phyloP scores from a whole-genome alignment of 2,113 vertebrate species.

The Tachycineta bicolor region DNA sequence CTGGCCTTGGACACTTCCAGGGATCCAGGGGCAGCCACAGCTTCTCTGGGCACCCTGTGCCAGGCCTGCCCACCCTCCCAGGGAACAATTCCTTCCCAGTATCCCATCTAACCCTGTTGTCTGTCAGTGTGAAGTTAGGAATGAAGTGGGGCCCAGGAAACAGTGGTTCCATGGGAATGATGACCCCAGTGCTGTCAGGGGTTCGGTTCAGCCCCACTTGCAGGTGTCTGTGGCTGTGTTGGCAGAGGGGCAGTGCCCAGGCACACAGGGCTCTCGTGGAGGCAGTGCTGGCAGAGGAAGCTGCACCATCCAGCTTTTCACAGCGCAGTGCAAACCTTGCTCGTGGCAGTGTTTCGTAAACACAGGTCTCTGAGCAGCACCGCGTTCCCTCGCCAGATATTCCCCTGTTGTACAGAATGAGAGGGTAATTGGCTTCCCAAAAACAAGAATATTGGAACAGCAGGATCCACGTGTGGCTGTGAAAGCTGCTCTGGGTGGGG shows the following conservation, averaged over 20 bases:
- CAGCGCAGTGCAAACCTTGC: neutral
- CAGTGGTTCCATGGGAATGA: neutral
- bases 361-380: neutral
- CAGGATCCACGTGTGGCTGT: neutral
- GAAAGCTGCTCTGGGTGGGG: neutral
- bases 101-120: rapidly evolving
- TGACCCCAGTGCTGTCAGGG: neutral
- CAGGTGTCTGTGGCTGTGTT: neutral
- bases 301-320: neutral
- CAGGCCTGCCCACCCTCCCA: neutral
- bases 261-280: neutral
- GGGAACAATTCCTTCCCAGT: rapidly evolving
- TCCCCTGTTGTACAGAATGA: neutral
- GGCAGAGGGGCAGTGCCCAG: neutral
- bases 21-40: neutral
- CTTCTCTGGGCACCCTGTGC: neutral
- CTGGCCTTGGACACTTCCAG: neutral
- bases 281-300: neutral
- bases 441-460: neutral
- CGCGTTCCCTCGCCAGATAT: neutral
- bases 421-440: neutral
- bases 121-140: neutral
- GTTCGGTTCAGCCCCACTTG: rapidly evolving
- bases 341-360: neutral
- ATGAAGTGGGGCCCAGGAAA: neutral